Percentiles rank a stretch among this genome's conserved stretches.
Conservation (phyloP, 2,888 invertebrate genomes). For the Scaptomyza tumidula region DNA sequence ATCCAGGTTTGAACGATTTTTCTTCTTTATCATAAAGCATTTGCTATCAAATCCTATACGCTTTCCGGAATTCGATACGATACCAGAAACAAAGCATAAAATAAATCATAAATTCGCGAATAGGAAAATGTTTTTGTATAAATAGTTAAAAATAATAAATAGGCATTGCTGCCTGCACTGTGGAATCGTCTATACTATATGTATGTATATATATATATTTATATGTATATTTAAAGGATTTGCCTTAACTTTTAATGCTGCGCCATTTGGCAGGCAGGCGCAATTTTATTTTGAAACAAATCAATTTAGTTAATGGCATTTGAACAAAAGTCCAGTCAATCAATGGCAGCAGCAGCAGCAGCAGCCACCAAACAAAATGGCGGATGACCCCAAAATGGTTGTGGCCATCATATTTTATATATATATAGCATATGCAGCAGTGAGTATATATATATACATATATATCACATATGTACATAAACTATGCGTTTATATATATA, state of each 20-base stretch:
- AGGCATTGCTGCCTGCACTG: background rate
- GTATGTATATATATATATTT: background rate
- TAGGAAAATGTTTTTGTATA: background rate
- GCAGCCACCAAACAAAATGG: slow-evolving; percentile 35
- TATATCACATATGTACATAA: background rate
- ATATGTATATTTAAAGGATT: slow-evolving; percentile 16
- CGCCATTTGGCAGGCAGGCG: slow-evolving; percentile 25
- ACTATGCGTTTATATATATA: background rate
- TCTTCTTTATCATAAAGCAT: background rate
- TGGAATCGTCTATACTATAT: background rate
- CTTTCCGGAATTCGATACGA: too few relatives aligned
- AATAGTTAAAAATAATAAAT: background rate
- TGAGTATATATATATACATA: background rate
- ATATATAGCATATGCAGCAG: background rate
- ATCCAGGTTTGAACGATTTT: background rate
- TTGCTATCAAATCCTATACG: background rate
- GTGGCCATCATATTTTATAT: slow-evolving; percentile 28
- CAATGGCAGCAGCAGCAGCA: slow-evolving; percentile 19
- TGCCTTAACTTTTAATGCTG: slow-evolving; percentile 39
- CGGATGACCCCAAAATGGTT: slow-evolving; percentile 22
- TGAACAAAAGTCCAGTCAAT: slow-evolving; percentile 52
- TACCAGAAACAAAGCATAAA: too few relatives aligned
- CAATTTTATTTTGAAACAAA: slow-evolving; percentile 48
- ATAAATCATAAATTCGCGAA: background rate
- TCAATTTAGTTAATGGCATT: slow-evolving; percentile 55